Evolutionary conservation across 2,888 invertebrate genomes (phyloP), one percentile per base, ranked within the genome.

Genomic region (Patella caerulea): DNA sequence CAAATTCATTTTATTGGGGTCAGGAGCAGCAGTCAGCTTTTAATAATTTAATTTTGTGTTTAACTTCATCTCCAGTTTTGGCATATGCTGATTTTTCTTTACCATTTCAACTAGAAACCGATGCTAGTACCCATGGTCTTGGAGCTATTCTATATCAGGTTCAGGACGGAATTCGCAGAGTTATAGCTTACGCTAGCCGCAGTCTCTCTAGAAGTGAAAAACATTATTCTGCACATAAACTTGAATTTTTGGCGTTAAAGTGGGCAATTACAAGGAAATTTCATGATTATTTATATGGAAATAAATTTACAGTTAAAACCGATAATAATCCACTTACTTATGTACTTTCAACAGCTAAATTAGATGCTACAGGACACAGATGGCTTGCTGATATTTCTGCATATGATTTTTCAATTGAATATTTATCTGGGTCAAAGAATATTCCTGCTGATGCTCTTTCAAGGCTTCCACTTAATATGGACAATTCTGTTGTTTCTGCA

Each of bases 381-480:
- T 24, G 24, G 24, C 24, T 24, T 24, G 24, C 1, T 24, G 24
- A 24, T 24, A 24, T 24, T 24, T 24, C 24, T 24, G 24, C 24
- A 24, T 24, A 24, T 24, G 24, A 24, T 24, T 24, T 24, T 24
- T 24, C 24, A 24, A 24, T 24, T 24, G 24, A 24, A 24, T 24
- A 24, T 24, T 24, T 24, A 24, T 24, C 24, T 24, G 24, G 24
- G 24, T 24, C 24, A 24, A 24, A 54, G 11, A 82, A 82, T 69
- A 45, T 74, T 14, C 80, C 80, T 79, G 80, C 83, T 14, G 83
- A 83, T 75, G 76, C 19, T n/a, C 72, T 78, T 17, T 80, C 90
- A 56, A 24, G 81, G 34, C 59, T 79, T 59, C 17, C 78, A 34
- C 55, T 76, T 54, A 76, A 72, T 34, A 7, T 75, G 4, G 70